Base-by-base conservation (phyloP, 2,888 invertebrate genomes). In the Buathra laborator region DNA sequence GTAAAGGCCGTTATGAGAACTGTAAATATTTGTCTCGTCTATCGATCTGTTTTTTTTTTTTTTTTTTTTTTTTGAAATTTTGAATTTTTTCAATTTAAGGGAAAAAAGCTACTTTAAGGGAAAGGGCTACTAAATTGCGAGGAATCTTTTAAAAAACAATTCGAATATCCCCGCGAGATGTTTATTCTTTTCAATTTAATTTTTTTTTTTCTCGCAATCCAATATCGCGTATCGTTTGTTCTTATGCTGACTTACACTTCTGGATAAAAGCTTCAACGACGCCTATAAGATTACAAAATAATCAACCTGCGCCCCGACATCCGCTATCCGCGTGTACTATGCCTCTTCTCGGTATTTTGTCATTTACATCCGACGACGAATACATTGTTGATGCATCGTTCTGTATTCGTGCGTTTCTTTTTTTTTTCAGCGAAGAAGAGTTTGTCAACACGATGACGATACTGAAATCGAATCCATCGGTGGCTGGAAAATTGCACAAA, bases 401-500 rank as follows among this genome's bases (percentile, higher is more conserved):
- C 10, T 16, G 29, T 29, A 9, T 64, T 9, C 43, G 70, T 12
- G 43, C 48, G 24, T 12, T 74, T 80, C 16, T 78, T 56, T 43
- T 43, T 62, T 12, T 29, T 88, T 91, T n/a, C 86, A 93, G 93
- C 53, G 86, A 89, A 62, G 88, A 91, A n/a, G 89, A 89, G 56
- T 93, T 92, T 66, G 56, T 83, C 10, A 78, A 89, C 19, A 89
- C 85, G 24, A 86, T 92, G n/a, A 88, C 89, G 19, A 81, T 89
- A 48, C 68, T 91, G 46, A 87, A 91, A 48, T 85, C 86, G 5
- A 89, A 89, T 14, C 85, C 85, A 7, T 78, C 72, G 0, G 44
- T 80, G n/a, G 86, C 79, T 1, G 75, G 81, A 9, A 92, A 90
- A 68, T 56, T 93, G 12, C 87, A 91, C 37, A 86, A 87, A 48